A percentile compares a stretch with the other conserved stretches of the same genome.
phyloP scores from a whole-genome alignment of 2,113 vertebrate genomes.

The Romanogobio albipinnatus region DNA sequence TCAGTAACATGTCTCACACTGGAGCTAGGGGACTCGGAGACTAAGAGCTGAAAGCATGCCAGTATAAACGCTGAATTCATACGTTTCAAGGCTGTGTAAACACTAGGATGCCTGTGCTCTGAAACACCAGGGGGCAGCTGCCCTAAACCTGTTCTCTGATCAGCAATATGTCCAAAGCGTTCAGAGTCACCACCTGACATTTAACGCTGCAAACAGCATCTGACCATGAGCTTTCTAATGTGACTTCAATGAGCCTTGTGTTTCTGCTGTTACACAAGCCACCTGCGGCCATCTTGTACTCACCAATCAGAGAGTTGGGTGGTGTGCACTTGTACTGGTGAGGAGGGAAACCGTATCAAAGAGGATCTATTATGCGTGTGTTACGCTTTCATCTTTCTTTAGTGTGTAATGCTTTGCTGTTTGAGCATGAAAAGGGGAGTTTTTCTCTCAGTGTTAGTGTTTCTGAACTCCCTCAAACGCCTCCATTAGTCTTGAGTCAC shows the following conservation, averaged over 20 bases:
- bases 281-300: neutral
- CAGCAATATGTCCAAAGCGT: neutral
- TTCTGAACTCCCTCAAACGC: too few species aligned
- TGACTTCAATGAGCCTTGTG: constrained; percentile 21
- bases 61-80: neutral
- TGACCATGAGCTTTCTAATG: neutral
- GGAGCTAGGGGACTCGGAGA: neutral
- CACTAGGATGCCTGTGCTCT: neutral
- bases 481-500: too few species aligned
- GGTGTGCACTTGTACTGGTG: neutral
- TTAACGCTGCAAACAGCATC: constrained; percentile 34
- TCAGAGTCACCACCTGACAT: constrained; percentile 34
- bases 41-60: neutral
- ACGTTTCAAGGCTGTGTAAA: neutral
- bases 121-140: constrained; percentile 11
- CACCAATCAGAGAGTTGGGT: neutral
- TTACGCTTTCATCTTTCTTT: too few species aligned
- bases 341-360: neutral
- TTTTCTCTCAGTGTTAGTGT: too few species aligned
- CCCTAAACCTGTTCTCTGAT: neutral
- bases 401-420: too few species aligned
- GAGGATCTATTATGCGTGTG: too few species aligned
- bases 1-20: neutral
- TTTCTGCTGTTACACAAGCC: neutral
- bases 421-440: too few species aligned